A percentile compares a stretch with the other conserved stretches of the same genome.
Conservation (phyloP, 1,140 invertebrate genomes). For the Drosophila chauvacae region DNA sequence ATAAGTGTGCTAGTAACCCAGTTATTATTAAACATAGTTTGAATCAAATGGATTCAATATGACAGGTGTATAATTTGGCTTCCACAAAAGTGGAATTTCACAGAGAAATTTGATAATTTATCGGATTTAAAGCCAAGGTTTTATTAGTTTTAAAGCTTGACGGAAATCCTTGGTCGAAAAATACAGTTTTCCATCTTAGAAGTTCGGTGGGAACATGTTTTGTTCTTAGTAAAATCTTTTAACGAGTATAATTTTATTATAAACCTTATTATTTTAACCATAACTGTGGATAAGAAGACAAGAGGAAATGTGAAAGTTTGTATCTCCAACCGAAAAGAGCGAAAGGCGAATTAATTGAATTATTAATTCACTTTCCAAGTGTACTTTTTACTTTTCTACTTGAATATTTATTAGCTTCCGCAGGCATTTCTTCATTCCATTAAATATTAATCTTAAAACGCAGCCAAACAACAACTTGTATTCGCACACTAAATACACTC, state of each 20-base stretch:
- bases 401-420: conserved; percentile 12
- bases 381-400: conserved; percentile 19
- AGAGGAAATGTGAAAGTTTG: conserved; percentile 76
- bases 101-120: not conserved
- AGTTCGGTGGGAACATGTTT: too few species aligned
- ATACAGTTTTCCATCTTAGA: too few species aligned
- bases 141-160: not conserved
- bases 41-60: conserved; percentile 8
- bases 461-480: conserved; percentile 28
- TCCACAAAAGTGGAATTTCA: not conserved
- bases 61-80: conserved; percentile 22
- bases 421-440: conserved; percentile 6
- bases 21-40: conserved; percentile 35
- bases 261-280: not conserved
- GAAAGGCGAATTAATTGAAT: conserved; percentile 22
- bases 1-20: conserved; percentile 65
- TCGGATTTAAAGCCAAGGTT: not conserved
- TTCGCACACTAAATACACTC: conserved; percentile 36
- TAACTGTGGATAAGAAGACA: not conserved
- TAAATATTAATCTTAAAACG: conserved; percentile 9
- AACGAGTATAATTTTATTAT: not conserved
- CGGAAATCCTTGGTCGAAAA: too few species aligned
- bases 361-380: conserved; percentile 35
- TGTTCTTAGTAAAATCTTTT: too few species aligned
- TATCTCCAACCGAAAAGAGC: conserved; percentile 18